A percentile compares a stretch with the other conserved stretches of the same genome.
phyloP scores from a whole-genome alignment of 2,797 vertebrate species.

The Dryobates pubescens region DNA sequence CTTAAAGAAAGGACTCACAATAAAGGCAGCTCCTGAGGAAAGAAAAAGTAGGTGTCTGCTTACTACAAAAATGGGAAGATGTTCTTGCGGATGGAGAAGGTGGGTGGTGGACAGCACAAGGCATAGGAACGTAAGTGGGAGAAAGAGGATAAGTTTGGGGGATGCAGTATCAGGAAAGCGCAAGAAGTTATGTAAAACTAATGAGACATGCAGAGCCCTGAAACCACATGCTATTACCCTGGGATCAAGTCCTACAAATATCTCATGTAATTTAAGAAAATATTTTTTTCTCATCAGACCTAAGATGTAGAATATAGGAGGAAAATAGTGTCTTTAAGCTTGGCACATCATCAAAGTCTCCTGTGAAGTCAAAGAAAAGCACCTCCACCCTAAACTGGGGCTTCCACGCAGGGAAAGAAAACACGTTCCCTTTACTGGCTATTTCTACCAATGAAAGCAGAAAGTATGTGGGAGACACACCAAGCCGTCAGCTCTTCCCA shows the following conservation, averaged over 20 bases:
- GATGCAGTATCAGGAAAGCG: constrained; percentile 34
- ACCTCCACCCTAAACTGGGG: constrained; percentile 45
- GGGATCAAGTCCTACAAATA: constrained; percentile 50
- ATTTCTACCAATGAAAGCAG: constrained; percentile 17
- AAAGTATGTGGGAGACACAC: constrained; percentile 1
- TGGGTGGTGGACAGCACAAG: background rate
- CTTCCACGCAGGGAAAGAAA: background rate
- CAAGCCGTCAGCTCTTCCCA: background rate
- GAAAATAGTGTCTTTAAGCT: constrained; percentile 14
- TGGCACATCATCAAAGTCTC: constrained; percentile 56
- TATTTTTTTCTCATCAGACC: constrained; percentile 40
- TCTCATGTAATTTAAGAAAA: constrained; percentile 49
- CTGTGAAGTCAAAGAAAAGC: constrained; percentile 43
- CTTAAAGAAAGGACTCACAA: background rate
- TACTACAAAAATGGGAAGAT: constrained; percentile 1
- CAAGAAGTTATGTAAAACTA: constrained; percentile 54
- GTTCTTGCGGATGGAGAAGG: accelerated
- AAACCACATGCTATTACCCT: constrained; percentile 48
- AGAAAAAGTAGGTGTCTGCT: background rate
- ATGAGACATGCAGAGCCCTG: constrained; percentile 52
- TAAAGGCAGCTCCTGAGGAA: background rate
- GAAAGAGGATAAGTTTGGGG: constrained; percentile 14
- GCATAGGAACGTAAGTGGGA: background rate
- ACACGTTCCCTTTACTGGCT: background rate
- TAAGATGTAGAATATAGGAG: constrained; percentile 32